phyloP scores from a whole-genome alignment of 2,888 invertebrate species.

The Ligdia adustata region DNA sequence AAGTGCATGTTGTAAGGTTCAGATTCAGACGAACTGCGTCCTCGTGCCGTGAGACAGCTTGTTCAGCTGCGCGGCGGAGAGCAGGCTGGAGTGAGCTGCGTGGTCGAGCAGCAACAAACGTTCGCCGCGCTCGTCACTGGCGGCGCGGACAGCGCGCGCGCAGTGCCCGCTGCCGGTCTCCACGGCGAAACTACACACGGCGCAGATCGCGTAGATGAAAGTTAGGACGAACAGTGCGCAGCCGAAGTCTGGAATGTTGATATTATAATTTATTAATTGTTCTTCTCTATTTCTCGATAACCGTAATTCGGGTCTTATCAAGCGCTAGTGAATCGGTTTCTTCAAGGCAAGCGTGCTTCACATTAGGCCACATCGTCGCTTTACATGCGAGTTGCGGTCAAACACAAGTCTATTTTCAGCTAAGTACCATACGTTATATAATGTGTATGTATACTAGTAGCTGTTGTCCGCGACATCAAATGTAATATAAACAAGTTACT shows the following conservation, averaged over 20 bases:
- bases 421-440: too few relatives aligned
- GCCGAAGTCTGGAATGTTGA: slow-evolving; percentile 63
- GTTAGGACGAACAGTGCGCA: slow-evolving; percentile 68
- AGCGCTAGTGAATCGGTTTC: too few relatives aligned
- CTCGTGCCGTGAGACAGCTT: slow-evolving; percentile 70
- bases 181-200: slow-evolving; percentile 73
- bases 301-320: too few relatives aligned
- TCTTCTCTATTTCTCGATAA: too few relatives aligned
- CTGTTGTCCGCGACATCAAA: too few relatives aligned
- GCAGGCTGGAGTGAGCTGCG: slow-evolving; percentile 72
- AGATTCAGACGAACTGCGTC: slow-evolving; percentile 68
- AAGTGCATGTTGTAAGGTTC: neutral
- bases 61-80: slow-evolving; percentile 74
- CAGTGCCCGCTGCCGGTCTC: slow-evolving; percentile 63
- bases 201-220: slow-evolving; percentile 75
- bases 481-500: too few relatives aligned
- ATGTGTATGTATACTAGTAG: too few relatives aligned
- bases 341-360: too few relatives aligned
- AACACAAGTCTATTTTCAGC: too few relatives aligned
- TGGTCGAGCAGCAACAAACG: slow-evolving; percentile 70
- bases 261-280: neutral
- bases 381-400: too few relatives aligned
- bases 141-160: slow-evolving; percentile 45
- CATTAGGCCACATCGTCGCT: too few relatives aligned
- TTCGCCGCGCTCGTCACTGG: slow-evolving; percentile 69